Conservation (phyloP, 2,113 vertebrate genomes). For the Copsychus sechellarum region DNA sequence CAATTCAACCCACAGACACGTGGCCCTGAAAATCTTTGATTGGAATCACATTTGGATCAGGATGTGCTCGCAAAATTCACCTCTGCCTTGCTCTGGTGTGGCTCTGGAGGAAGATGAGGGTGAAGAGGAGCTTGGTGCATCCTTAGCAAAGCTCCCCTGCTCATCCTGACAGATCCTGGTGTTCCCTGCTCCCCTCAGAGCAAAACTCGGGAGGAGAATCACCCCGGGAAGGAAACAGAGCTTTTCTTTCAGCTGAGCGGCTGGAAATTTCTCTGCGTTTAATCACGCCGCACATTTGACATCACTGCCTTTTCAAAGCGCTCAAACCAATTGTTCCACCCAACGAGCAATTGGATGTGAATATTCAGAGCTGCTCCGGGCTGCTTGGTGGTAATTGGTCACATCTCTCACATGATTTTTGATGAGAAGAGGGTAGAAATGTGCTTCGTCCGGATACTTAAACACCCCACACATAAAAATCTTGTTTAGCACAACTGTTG, state of each 20-base stretch:
- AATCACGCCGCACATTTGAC: conserved; percentile 41
- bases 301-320: conserved; percentile 44
- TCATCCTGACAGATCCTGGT: background rate
- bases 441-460: background rate
- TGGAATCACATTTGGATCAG: background rate
- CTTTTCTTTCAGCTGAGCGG: background rate
- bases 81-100: background rate
- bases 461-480: conserved; percentile 42
- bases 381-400: conserved; percentile 34
- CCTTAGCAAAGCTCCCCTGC: accelerated
- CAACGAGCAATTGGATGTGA: conserved; percentile 21
- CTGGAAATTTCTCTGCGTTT: conserved; percentile 14
- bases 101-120: background rate
- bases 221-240: background rate
- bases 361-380: conserved; percentile 51
- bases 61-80: background rate
- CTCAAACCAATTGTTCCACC: conserved; percentile 49
- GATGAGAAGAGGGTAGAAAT: conserved; percentile 33
- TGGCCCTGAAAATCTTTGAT: background rate
- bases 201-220: background rate
- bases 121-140: background rate
- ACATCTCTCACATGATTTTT: conserved; percentile 56
- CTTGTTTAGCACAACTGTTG: background rate
- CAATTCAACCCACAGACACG: background rate
- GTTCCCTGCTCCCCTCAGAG: background rate